These are phyloP conservation scores for Caenorhabditis panamensis DNA, from an alignment of 2,888 invertebrate genomes.

Conservation along the genomic window DNA sequence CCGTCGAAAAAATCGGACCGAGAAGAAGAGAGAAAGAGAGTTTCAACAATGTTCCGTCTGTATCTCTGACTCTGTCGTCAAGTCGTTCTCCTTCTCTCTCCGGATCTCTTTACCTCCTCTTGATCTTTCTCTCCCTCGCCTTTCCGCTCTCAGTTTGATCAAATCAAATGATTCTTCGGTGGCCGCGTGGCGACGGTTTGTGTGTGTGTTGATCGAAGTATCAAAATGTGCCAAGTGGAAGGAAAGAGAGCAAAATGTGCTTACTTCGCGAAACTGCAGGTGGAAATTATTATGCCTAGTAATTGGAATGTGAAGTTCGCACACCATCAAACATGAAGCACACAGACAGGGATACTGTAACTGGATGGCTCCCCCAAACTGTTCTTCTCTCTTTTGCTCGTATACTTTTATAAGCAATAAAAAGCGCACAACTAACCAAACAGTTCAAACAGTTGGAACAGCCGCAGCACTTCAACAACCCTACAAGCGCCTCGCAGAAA, in stretches of 20 bases:
- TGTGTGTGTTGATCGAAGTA: conserved; percentile 47
- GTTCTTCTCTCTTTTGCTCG: not conserved
- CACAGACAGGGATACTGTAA: not conserved
- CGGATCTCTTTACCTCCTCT: conserved; percentile 26
- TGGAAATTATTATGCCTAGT: no score
- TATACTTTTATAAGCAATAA: not conserved
- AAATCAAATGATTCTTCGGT: conserved; percentile 27
- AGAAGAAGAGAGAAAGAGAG: no score
- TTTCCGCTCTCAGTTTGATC: conserved; percentile 31
- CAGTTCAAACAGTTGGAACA: not conserved
- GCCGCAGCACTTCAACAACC: not conserved
- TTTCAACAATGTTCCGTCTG: conserved; percentile 46
- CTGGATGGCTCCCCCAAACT: not conserved
- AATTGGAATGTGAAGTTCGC: no score
- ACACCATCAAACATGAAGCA: no score
- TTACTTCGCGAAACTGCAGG: no score
- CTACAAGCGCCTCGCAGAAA: conserved; percentile 12
- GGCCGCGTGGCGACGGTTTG: conserved; percentile 1
- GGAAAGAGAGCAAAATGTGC: conserved; percentile 4
- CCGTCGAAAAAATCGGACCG: conserved; percentile 34
- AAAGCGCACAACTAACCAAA: conserved; percentile 5
- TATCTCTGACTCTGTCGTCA: not conserved
- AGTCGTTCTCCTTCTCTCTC: conserved; percentile 5
- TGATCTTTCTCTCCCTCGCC: conserved; percentile 31
- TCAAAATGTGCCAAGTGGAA: conserved; percentile 45